phyloP scores from a whole-genome alignment of 2,113 vertebrate species.

The Amphilophus citrinellus region DNA sequence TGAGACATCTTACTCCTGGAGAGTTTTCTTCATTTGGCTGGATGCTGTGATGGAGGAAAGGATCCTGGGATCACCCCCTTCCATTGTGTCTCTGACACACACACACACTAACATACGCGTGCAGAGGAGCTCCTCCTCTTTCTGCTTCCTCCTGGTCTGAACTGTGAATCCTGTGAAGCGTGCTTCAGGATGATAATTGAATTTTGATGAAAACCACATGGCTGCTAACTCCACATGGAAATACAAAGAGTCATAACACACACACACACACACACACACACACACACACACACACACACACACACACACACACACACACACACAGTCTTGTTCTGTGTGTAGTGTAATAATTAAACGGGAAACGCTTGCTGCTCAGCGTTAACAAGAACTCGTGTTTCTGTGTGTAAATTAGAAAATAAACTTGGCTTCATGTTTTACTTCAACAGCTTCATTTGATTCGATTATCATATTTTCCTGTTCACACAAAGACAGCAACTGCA shows the following conservation, averaged over 20 bases:
- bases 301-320: neutral
- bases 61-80: neutral
- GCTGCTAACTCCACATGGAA: slow-evolving; percentile 17
- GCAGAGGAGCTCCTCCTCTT: neutral
- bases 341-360: slow-evolving; percentile 15
- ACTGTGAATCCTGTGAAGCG: slow-evolving; percentile 32
- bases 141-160: neutral
- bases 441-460: neutral
- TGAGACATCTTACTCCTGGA: neutral
- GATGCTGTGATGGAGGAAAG: neutral
- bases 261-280: neutral
- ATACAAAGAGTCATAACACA: neutral
- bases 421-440: slow-evolving; percentile 9
- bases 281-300: neutral
- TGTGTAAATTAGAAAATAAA: slow-evolving; percentile 15
- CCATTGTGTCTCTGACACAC: neutral
- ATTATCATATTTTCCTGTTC: slow-evolving; percentile 2
- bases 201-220: slow-evolving; percentile 61
- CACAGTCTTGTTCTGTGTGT: neutral
- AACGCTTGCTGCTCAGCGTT: neutral
- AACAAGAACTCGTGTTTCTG: neutral
- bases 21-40: neutral
- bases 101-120: neutral
- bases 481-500: neutral
- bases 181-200: slow-evolving; percentile 54